Conservation (phyloP, 2,113 vertebrate genomes). For the Brachyistius frenatus region DNA sequence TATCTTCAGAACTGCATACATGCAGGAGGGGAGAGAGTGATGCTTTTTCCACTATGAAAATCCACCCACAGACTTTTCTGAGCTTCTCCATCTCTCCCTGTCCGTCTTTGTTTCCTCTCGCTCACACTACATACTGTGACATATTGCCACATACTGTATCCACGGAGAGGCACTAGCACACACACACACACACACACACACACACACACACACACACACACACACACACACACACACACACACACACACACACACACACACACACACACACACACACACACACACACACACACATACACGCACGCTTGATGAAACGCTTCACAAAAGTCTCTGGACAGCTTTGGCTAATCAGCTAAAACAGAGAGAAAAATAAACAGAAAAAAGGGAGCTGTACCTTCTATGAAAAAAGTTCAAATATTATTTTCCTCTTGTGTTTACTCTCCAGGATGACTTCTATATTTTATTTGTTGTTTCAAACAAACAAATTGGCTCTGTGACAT, state of each 20-base stretch:
- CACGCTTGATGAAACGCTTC: constrained; percentile 22
- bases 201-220: neutral
- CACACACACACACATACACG: constrained; percentile 8
- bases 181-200: neutral
- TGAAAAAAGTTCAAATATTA: constrained; percentile 16
- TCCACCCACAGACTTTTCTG: constrained; percentile 72
- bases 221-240: neutral
- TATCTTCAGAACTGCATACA: constrained; percentile 77
- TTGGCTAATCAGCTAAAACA: constrained; percentile 37
- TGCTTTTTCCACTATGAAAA: constrained; percentile 54
- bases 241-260: too few relatives aligned
- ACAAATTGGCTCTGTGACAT: constrained; percentile 66
- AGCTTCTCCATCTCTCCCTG: constrained; percentile 56
- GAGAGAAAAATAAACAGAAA: neutral
- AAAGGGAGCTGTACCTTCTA: neutral
- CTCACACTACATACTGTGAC: constrained; percentile 27
- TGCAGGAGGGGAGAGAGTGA: constrained; percentile 63
- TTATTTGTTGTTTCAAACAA: constrained; percentile 59
- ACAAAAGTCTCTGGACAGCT: constrained; percentile 23
- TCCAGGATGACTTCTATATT: constrained; percentile 30
- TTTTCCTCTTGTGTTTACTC: constrained; percentile 39
- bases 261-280: constrained; percentile 16
- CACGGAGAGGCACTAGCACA: constrained; percentile 8
- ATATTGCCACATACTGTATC: constrained; percentile 18
- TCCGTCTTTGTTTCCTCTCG: constrained; percentile 50